A percentile compares a stretch with the other conserved stretches of the same genome.
phyloP scores from a whole-genome alignment of 1,140 invertebrate species.

The Lepidurus apus region DNA sequence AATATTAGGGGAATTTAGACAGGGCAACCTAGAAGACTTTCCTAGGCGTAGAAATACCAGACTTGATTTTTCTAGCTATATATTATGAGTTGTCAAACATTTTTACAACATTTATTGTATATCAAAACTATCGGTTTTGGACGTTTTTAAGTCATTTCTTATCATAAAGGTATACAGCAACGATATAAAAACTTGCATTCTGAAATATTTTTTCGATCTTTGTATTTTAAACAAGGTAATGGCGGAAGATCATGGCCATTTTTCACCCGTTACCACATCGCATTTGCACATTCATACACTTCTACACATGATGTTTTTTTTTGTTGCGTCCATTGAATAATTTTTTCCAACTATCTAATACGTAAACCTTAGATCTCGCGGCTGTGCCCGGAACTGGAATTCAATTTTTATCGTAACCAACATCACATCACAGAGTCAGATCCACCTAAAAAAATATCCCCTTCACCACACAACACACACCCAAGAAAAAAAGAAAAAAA shows the following conservation, averaged over 20 bases:
- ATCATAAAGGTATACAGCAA: no score
- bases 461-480: not conserved
- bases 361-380: not conserved
- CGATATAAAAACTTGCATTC: no score
- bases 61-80: no score
- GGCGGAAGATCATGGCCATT: conserved; percentile 1
- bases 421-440: conserved; percentile 10
- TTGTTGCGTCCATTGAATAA: not conserved
- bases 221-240: not conserved
- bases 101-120: not conserved
- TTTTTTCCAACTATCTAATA: no score
- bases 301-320: not conserved
- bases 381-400: conserved; percentile 7
- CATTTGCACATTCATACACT: not conserved
- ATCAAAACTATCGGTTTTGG: no score
- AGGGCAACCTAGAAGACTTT: no score
- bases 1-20: no score
- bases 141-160: no score
- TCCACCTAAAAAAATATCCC: not conserved
- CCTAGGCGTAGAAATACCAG: no score
- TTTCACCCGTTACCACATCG: not conserved
- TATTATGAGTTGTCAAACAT: not conserved
- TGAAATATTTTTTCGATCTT: not conserved
- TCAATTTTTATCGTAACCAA: not conserved
- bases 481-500: not conserved